phyloP scores from a whole-genome alignment of 2,113 vertebrate genomes.

The Octodon degus region DNA sequence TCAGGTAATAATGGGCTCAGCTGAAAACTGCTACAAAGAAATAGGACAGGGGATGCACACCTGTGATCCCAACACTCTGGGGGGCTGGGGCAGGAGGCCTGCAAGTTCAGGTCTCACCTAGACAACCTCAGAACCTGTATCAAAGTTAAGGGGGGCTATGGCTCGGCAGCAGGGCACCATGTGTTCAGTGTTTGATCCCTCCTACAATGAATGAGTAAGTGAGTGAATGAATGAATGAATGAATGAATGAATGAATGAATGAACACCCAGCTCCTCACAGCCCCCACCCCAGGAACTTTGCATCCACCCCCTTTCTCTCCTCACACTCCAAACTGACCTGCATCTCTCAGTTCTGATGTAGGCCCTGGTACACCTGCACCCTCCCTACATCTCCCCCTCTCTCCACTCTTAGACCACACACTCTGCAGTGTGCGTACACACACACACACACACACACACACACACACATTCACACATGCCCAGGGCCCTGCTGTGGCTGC shows the following conservation, averaged over 20 bases:
- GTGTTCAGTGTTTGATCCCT: neutral
- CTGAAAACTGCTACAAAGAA: neutral
- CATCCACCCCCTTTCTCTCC: neutral
- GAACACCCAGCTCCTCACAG: neutral
- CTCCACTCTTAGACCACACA: neutral
- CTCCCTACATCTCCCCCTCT: neutral
- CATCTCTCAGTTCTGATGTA: neutral
- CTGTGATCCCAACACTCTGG: neutral
- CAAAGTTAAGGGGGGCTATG: neutral
- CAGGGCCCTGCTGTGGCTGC: neutral
- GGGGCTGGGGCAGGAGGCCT: neutral
- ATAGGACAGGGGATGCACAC: neutral
- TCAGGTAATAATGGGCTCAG: neutral
- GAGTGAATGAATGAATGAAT: neutral
- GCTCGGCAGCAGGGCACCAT: neutral
- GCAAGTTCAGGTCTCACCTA: neutral
- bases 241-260: neutral
- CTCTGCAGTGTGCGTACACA: neutral
- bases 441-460: too few species aligned
- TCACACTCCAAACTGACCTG: neutral
- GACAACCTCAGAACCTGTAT: neutral
- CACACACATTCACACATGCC: too few species aligned
- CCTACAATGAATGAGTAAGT: neutral
- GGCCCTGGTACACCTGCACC: neutral
- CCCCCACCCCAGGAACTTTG: too few species aligned